Evolutionary conservation across 2,888 invertebrate species (phyloP), one percentile per base, ranked within the genome.

Genomic region (Leucoma salicis): DNA sequence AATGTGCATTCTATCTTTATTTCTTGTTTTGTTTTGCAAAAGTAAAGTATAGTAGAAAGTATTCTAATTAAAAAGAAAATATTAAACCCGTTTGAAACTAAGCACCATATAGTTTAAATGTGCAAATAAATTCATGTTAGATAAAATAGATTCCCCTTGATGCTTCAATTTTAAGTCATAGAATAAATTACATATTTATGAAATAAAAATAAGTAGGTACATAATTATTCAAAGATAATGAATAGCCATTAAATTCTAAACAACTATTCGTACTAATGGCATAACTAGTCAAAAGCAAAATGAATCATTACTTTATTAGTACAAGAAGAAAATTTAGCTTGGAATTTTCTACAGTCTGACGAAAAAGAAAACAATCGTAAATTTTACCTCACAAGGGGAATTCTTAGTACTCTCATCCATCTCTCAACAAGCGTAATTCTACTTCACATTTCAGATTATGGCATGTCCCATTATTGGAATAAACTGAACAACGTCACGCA

Each of bases 361-460:
- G 66, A 70, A 57, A 63, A 75, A 66, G 62, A 70, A 70, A 69
- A 74, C 50, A 73, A 68, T 59, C 69, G 72, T 67, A 74, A 72
- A 69, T 71, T 74, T 89, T 89, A 89, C 89, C 89, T 89, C 79
- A 83, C 85, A 88, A 78, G 86, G 86, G 76, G 86, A 86, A 74
- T 73, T 83, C 76, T 79, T 84, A 77, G 67, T 75, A 74, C 75
- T 82, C 68, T 82, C 82, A 83, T 89, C 88, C 89, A 89, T 89
- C 66, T 78, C 83, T 84, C 66, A 78, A 65, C 56, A 71, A 77
- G 65, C 66, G 49, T 72, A 77, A 46, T 66, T 71, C 74, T 82
- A 85, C 68, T 78, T 79, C 79, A 82, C 71, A 79, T 77, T 73
- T 85, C 84, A 82, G 82, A 83, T 82, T 69, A 76, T 76, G 63